Base-by-base conservation (phyloP, 2,888 invertebrate species). In the Anticlea derivata region DNA sequence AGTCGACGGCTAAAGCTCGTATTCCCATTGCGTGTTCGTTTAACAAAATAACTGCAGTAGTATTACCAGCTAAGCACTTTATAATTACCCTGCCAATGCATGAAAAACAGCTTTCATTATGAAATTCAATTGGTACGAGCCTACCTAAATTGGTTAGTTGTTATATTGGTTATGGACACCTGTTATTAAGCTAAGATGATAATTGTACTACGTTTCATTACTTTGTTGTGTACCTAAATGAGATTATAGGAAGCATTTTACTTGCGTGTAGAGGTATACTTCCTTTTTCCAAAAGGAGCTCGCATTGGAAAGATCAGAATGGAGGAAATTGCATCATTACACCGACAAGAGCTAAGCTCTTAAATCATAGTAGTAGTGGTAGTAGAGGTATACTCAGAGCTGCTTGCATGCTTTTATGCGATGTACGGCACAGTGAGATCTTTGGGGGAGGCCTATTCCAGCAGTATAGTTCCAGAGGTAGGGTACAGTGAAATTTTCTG, bases 41-140 rank as follows among this genome's bases (percentile, higher is more conserved):
- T 61, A 61, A 55, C 34, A 51, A 47, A 54, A 60, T 57, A 60
- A 59, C 47, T 41, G 39, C 41, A 41, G 54, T 60, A 60, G 52
- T 50, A 55, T 49, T 66, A 68, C 45, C 43, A 37, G 34, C 43
- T 57, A 55, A 61, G 73, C 51, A 40, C 63, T 55, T 58, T 58
- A 60, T 77, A 72, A 77, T 75, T 75, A 77, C 65, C 43, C 64
- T 69, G 67, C 66, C 75, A 69, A 64, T 58, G 59, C 55, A 50
- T 62, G 62, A 64, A 68, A 70, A 68, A 68, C 61, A 60, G 58
- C 66, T 66, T 66, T 61, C 64, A 73, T 68, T 70, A 66, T 52
- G 48, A 52, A 56, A 58, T 56, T 55, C 58, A 58, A 61, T 61
- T 48, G 48, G 41, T 41, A 45, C 49, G 40, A 8, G 50, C 46